phyloP scores from a whole-genome alignment of 2,888 invertebrate genomes.

The Euzetes globulus region DNA sequence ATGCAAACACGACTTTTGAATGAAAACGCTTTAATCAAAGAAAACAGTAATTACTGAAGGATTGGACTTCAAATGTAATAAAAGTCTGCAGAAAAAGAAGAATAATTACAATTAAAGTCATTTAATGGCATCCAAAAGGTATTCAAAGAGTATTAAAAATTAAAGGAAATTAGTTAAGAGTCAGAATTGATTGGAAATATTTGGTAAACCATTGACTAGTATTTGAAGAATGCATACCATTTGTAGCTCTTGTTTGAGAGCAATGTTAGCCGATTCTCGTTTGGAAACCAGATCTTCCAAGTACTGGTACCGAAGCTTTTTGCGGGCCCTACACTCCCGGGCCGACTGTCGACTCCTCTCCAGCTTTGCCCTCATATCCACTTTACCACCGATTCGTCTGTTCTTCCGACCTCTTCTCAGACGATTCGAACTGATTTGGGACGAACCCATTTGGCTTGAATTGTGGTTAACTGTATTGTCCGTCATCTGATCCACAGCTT shows the following conservation, averaged over 20 bases:
- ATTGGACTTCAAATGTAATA: too few relatives aligned
- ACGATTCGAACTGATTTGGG: background rate
- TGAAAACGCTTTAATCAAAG: background rate
- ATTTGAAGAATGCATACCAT: constrained; percentile 55
- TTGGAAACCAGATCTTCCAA: constrained; percentile 88
- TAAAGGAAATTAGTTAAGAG: too few relatives aligned
- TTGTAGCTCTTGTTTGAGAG: constrained; percentile 78
- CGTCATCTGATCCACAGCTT: background rate
- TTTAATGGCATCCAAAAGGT: too few relatives aligned
- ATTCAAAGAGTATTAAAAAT: too few relatives aligned
- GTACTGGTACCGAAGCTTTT: constrained; percentile 93
- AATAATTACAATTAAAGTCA: too few relatives aligned
- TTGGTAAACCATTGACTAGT: too few relatives aligned
- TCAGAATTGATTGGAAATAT: background rate
- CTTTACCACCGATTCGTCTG: constrained; percentile 30
- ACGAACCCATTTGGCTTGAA: background rate
- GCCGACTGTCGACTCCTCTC: constrained; percentile 95
- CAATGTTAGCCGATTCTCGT: constrained; percentile 81
- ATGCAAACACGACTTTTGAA: background rate
- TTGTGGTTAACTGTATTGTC: background rate
- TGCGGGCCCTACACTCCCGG: constrained; percentile 89
- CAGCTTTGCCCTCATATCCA: constrained; percentile 42
- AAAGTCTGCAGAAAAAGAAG: too few relatives aligned
- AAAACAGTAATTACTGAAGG: background rate
- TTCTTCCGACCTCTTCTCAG: constrained; percentile 10